Conservation (phyloP, 2,113 vertebrate genomes). For the Coturnix japonica region DNA sequence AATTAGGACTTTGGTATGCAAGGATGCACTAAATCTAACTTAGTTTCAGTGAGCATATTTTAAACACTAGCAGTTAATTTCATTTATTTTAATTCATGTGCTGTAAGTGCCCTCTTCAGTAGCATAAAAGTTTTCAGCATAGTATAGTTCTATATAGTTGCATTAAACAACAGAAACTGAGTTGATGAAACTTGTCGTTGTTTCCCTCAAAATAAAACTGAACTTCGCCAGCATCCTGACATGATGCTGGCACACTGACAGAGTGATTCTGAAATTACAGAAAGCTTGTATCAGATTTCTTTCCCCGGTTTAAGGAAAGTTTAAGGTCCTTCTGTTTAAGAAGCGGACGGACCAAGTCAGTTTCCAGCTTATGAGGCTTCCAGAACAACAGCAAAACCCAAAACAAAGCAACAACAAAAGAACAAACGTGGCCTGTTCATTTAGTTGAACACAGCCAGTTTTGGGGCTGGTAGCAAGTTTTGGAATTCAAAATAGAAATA, state of each 20-base stretch:
- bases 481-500: not conserved
- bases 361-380: not conserved
- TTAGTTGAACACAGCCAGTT: not conserved
- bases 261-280: not conserved
- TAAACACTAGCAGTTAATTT: not conserved
- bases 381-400: not conserved
- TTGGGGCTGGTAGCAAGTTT: not conserved
- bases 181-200: not conserved
- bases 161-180: not conserved
- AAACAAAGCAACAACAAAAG: not conserved
- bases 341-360: not conserved
- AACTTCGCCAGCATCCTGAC: rapidly evolving
- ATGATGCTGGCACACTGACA: not conserved
- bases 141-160: not conserved
- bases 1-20: not conserved
- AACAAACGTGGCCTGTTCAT: not conserved
- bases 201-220: not conserved
- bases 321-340: not conserved
- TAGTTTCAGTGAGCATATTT: not conserved
- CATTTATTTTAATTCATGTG: not conserved
- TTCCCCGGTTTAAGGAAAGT: not conserved
- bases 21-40: not conserved
- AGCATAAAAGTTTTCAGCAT: not conserved
- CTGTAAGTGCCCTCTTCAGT: not conserved
- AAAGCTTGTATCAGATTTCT: not conserved